phyloP scores from a whole-genome alignment of 2,888 invertebrate genomes.

The Meiosimyza platycephala region DNA sequence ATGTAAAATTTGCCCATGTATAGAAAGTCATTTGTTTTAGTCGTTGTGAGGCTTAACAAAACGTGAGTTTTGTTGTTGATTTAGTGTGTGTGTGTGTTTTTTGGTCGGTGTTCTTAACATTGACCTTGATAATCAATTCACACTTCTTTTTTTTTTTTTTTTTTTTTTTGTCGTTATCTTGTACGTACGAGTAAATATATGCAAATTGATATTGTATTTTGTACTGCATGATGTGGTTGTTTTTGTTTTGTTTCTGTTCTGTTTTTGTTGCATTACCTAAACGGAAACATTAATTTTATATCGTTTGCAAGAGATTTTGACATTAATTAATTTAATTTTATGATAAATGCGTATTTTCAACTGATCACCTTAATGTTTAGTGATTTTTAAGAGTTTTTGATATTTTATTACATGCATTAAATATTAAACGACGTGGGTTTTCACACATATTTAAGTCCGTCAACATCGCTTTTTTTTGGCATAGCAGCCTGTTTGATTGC shows the following conservation, averaged over 20 bases:
- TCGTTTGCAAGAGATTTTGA: conserved; percentile 20
- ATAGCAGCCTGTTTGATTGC: too few species aligned
- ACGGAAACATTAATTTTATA: conserved; percentile 18
- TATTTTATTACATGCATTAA: not conserved
- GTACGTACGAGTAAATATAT: too few species aligned
- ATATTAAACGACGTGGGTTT: conserved; percentile 7
- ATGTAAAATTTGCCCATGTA: too few species aligned
- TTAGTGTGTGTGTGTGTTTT: conserved; percentile 24
- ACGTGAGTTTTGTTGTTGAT: conserved; percentile 35
- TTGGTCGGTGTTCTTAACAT: not conserved
- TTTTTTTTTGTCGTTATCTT: not conserved
- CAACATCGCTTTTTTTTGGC: not conserved
- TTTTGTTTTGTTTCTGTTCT: not conserved
- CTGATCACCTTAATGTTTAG: conserved; percentile 19
- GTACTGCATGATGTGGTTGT: not conserved
- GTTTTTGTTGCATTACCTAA: conserved; percentile 12
- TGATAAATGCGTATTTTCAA: conserved; percentile 46
- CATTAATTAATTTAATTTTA: conserved; percentile 11
- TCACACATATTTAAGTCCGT: conserved; percentile 3
- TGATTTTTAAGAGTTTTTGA: conserved; percentile 2
- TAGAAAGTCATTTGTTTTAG: too few species aligned
- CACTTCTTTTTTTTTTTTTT: conserved; percentile 8
- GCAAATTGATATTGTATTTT: too few species aligned
- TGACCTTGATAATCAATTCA: conserved; percentile 28
- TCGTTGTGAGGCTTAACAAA: too few species aligned